phyloP scores from a whole-genome alignment of 2,888 invertebrate genomes.

The Phania funesta region DNA sequence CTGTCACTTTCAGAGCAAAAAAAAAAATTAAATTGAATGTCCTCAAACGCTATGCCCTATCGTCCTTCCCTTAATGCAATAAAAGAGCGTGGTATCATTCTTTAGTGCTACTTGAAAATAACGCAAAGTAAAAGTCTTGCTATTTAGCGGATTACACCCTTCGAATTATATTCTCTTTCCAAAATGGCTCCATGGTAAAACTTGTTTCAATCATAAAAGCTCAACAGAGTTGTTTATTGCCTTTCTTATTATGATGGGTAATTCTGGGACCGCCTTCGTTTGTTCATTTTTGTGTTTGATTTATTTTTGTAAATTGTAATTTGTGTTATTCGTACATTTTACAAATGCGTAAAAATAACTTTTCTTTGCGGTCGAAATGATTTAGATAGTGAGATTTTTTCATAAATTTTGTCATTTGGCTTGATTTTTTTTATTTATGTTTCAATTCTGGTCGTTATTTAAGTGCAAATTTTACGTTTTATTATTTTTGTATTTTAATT shows the following conservation, averaged over 20 bases:
- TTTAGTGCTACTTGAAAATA: no score
- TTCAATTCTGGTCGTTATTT: background rate
- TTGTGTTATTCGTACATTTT: background rate
- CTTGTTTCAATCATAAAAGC: no score
- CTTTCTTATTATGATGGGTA: background rate
- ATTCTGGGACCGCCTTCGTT: background rate
- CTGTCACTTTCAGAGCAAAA: no score
- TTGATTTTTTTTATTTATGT: constrained; percentile 28
- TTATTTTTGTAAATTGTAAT: constrained; percentile 21
- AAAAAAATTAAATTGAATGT: no score
- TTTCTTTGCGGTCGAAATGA: constrained; percentile 32
- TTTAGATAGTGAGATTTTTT: constrained; percentile 36
- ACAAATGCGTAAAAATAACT: background rate
- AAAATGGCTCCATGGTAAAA: no score
- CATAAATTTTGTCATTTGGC: constrained; percentile 19
- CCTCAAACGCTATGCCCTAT: no score
- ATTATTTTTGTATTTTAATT: constrained; percentile 50
- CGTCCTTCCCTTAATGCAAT: no score
- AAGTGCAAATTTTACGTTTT: constrained; percentile 29
- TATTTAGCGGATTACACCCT: no score
- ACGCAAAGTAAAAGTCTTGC: no score
- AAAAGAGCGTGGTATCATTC: no score
- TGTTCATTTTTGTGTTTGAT: background rate
- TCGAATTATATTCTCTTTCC: no score
- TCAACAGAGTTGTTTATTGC: no score